Conservation (phyloP, 2,888 invertebrate species). For the Sminthurides aquaticus region DNA sequence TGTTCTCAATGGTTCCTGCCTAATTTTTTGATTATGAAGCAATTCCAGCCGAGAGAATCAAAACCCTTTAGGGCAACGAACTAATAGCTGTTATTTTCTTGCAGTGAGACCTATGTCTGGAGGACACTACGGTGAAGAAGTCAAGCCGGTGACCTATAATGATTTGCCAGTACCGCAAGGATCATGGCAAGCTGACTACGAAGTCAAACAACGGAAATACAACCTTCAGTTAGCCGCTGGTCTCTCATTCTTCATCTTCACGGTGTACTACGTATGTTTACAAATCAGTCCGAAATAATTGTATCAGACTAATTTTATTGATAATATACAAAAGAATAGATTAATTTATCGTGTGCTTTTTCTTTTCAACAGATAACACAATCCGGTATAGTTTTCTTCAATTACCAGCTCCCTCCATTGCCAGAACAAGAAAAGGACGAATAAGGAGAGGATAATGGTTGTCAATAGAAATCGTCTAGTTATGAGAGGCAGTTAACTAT, state of each 20-base stretch:
- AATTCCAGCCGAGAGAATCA: background rate
- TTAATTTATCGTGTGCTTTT: background rate
- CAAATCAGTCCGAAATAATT: background rate
- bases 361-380: background rate
- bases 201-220: constrained; percentile 60
- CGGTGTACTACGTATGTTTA: constrained; percentile 45
- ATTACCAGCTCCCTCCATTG: background rate
- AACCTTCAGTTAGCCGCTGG: constrained; percentile 60
- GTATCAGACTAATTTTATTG: background rate
- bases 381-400: constrained; percentile 5
- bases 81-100: constrained; percentile 9
- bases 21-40: background rate
- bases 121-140: constrained; percentile 18
- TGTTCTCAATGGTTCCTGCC: background rate
- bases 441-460: background rate
- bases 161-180: constrained; percentile 70
- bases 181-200: constrained; percentile 64
- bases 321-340: background rate
- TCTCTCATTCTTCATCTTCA: constrained; percentile 50
- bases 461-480: background rate
- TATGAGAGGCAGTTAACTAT: background rate
- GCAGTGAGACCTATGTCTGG: constrained; percentile 29
- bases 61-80: background rate
- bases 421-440: background rate
- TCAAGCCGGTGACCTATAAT: constrained; percentile 53